Percentiles rank a stretch among this genome's conserved stretches.
These are phyloP conservation scores for Todus mexicanus DNA, from an alignment of 2,797 vertebrate species.

Conservation along the genomic window DNA sequence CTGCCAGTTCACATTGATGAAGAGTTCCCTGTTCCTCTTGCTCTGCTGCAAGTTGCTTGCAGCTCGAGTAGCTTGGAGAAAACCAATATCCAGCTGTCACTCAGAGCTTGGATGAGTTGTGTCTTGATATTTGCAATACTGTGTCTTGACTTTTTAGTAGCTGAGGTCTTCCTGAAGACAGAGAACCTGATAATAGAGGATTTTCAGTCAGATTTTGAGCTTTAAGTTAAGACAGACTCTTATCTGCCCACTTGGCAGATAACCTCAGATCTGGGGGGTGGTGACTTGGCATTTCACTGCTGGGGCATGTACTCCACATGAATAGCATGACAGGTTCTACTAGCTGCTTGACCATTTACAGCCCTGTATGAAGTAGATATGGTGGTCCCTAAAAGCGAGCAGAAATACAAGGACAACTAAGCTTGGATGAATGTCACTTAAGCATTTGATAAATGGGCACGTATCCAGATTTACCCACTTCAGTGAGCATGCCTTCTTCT, in stretches of 20 bases:
- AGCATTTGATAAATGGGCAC: neutral
- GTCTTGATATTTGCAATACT: neutral
- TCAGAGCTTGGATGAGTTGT: neutral
- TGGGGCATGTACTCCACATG: neutral
- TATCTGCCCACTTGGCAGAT: neutral
- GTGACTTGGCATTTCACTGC: neutral
- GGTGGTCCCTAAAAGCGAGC: neutral
- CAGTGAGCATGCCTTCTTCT: neutral
- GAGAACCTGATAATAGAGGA: neutral
- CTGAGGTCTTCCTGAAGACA: neutral
- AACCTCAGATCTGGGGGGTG: accelerated
- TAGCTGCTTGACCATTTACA: neutral
- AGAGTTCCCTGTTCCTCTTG: neutral
- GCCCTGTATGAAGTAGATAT: neutral
- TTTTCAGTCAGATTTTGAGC: neutral
- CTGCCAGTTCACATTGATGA: neutral
- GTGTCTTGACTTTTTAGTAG: neutral
- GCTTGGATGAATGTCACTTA: neutral
- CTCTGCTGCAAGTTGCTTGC: neutral
- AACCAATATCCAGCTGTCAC: slow-evolving; percentile 12
- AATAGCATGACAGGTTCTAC: neutral
- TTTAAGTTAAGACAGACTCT: neutral
- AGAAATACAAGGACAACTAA: neutral
- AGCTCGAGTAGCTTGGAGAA: neutral
- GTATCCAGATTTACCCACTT: neutral